Evolutionary conservation across 2,888 invertebrate genomes (phyloP).

Genomic region (Folsomia manolachei): DNA sequence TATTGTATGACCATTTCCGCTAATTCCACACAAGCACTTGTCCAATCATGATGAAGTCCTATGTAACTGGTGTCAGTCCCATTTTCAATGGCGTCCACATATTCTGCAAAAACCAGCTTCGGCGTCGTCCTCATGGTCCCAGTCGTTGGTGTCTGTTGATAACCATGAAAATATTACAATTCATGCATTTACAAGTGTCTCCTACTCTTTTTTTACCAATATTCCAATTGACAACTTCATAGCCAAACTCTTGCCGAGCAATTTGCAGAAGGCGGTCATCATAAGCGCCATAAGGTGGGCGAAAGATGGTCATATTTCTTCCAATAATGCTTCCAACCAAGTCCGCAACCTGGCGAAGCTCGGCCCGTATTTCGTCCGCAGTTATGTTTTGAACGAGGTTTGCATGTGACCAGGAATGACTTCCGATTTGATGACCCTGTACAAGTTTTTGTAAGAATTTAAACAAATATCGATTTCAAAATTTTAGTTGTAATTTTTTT

Average conservation of each 20-base stretch:
- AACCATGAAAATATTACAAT: too few relatives aligned
- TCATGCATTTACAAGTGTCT: too few relatives aligned
- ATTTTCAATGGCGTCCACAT: background rate
- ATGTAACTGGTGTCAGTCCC: too few relatives aligned
- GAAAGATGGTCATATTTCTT: background rate
- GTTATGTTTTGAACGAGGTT: constrained; percentile 18
- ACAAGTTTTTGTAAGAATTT: background rate
- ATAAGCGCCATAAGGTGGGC: constrained; percentile 25
- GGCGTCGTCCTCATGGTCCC: background rate
- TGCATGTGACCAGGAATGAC: constrained; percentile 26
- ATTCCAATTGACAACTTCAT: constrained; percentile 20
- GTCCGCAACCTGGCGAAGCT: background rate
- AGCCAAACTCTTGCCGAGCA: constrained; percentile 8
- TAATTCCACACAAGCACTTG: background rate
- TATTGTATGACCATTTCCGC: constrained; percentile 25
- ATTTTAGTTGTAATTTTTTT: background rate
- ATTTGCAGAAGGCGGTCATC: constrained; percentile 14
- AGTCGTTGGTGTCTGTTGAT: constrained; percentile 14
- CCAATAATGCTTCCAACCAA: constrained; percentile 8
- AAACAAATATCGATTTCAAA: background rate
- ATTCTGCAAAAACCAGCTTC: constrained; percentile 10
- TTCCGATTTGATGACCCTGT: constrained; percentile 35
- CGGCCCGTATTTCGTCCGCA: constrained; percentile 3
- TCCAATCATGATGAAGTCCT: constrained; percentile 31
- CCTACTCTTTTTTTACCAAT: too few relatives aligned